Base-by-base conservation (phyloP, 2,797 vertebrate species). In the Crocodylus rhombifer region DNA sequence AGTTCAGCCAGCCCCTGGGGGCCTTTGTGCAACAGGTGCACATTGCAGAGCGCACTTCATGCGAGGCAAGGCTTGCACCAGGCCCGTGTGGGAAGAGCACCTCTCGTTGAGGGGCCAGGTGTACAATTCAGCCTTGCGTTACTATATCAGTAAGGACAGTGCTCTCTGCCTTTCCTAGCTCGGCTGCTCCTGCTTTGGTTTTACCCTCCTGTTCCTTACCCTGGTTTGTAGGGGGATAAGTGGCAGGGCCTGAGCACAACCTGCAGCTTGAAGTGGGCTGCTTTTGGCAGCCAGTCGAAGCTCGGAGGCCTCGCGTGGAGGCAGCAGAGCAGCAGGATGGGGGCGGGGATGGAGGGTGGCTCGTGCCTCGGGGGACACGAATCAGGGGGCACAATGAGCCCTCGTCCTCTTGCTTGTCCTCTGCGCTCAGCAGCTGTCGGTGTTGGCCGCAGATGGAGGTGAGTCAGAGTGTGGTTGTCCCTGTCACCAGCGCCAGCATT, bases 401-500 rank as follows among this genome's bases (percentile, higher is more conserved):
- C 81, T 91, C 90, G 91, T 91, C 42, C 42, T 91, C 81, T 67
- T 67, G 10, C 87, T 85, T 81, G 0, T 18, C 77, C 73, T 93
- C 67, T 62, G 86, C 73, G 16, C 61, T 76, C 93, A 76, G 77
- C 64, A 63, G 60, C 64, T 81, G 88, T 81, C 80, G 69, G 69
- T 67, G 75, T 86, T 89, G 92, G 64, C 80, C 80, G 84, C 60
- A 16, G 84, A 56, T 60, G 87, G 84, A 55, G 81, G 56, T 58
- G 8, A 3, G 77, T 51, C 28, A 80, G 13, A 82, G 83, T 42
- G 7, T 28, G 60, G 73, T 85, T 63, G 51, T 8, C 0, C 30
- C 42, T 74, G 36, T 80, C 63, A 51, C 61, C 15, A 55, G 77
- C 80, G 79, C 36, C 42, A 51, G 73, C 18, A 42, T 76, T 33